Evolutionary conservation across 2,888 invertebrate species (phyloP), one percentile per base, ranked within the genome.

Genomic region (Macaria liturata): DNA sequence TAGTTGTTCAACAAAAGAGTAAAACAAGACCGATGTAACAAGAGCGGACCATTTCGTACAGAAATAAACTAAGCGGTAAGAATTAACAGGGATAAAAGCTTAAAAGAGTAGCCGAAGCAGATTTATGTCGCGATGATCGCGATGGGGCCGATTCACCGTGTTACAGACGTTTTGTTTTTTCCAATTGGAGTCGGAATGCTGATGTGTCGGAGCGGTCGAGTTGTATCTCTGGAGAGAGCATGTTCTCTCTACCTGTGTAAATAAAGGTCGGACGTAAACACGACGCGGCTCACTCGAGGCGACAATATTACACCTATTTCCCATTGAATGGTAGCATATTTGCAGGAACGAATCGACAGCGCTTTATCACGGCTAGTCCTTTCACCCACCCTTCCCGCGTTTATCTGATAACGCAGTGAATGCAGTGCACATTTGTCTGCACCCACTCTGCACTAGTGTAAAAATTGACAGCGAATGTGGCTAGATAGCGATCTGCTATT

Each of bases 1-100:
- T 89, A 89, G 89, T 89, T 91, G 90, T 90, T 81, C 85, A 84
- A 86, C 87, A 85, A 90, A 90, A 86, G 83, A 84, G 86, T 76
- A 73, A 80, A 86, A 88, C 84, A 86, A 87, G 83, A 85, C 76
- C 72, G 68, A 71, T 62, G 76, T 80, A 86, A 88, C 89, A 88
- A 87, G 90, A 86, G 82, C 86, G 81, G 81, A 76, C 86, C 88
- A 85, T 87, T 87, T 81, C 83, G 86, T 80, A 80, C 83, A 84
- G 84, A 86, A 87, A 91, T 91, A 91, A 91, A 91, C 90, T 88
- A 90, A 91, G 90, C 90, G 89, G 90, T 87, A 90, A 88, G 91
- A 90, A 90, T 90, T 88, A 91, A 91, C 90, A 88, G 85, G 87
- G 88, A 85, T 90, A 90, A 91, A 88, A 84, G 88, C 86, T 91